These are phyloP conservation scores for Silurus aristotelis DNA, from an alignment of 2,797 vertebrate genomes.

Conservation along the genomic window DNA sequence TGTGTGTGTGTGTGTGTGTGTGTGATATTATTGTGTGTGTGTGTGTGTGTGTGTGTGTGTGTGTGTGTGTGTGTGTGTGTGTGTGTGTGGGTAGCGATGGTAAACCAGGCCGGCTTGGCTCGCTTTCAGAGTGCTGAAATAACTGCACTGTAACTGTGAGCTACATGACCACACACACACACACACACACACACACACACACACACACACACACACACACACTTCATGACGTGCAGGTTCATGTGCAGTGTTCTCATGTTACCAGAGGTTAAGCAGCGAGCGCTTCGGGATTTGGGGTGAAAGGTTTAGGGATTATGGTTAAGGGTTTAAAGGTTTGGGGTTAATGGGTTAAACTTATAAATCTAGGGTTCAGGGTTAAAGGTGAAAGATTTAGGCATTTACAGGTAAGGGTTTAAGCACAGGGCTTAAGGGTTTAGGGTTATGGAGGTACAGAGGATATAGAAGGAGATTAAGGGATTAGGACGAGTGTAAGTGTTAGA, in stretches of 20 bases:
- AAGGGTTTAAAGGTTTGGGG: neutral
- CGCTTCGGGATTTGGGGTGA: slow-evolving; percentile 5
- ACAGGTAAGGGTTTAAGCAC: neutral
- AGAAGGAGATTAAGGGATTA: neutral
- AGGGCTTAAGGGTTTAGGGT: neutral
- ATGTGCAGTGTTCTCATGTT: slow-evolving; percentile 31
- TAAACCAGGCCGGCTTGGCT: slow-evolving; percentile 21
- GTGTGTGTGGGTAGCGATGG: neutral
- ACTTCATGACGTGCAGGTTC: slow-evolving; percentile 10
- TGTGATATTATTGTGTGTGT: slow-evolving; percentile 26
- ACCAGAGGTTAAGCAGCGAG: slow-evolving; percentile 27
- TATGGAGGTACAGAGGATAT: neutral
- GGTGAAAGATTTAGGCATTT: neutral
- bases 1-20: slow-evolving; percentile 20
- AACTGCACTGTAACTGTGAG: slow-evolving; percentile 33
- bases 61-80: slow-evolving; percentile 28
- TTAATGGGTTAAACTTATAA: neutral
- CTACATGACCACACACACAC: slow-evolving; percentile 20
- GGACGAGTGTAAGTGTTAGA: neutral
- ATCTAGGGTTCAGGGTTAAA: slow-evolving; percentile 10
- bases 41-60: slow-evolving; percentile 15
- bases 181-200: slow-evolving; percentile 14
- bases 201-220: slow-evolving; percentile 23
- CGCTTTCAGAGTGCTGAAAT: slow-evolving; percentile 11
- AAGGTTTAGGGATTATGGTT: neutral